These are phyloP conservation scores for Eristalis arbustorum DNA, from an alignment of 2,888 invertebrate species.

Conservation along the genomic window DNA sequence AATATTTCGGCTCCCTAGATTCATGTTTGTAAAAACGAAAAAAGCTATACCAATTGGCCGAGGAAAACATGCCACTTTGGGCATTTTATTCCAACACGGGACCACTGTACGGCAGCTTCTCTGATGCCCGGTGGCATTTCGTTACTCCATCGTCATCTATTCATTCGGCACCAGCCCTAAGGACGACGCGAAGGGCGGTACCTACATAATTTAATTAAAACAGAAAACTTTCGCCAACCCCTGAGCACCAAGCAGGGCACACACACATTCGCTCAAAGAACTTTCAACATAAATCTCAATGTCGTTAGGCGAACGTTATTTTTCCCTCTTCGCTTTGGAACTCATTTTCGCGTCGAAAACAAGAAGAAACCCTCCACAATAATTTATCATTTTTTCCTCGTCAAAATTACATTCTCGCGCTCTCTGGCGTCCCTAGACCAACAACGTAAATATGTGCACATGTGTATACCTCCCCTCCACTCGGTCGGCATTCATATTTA, in stretches of 20 bases:
- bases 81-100: no score
- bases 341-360: background rate
- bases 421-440: background rate
- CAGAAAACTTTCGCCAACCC: conserved; percentile 1
- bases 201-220: conserved; percentile 3
- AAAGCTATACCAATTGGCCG: no score
- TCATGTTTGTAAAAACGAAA: no score
- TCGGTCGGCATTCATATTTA: background rate
- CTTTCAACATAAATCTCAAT: conserved; percentile 48
- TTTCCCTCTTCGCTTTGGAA: background rate
- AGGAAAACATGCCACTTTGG: no score
- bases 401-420: conserved; percentile 19
- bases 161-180: background rate
- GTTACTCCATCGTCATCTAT: background rate
- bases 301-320: conserved; percentile 26
- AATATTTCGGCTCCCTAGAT: no score
- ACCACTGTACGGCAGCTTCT: no score
- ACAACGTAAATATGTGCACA: background rate
- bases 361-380: background rate
- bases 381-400: conserved; percentile 27
- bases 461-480: background rate
- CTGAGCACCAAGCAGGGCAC: background rate
- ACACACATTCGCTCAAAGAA: conserved; percentile 15
- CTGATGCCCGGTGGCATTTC: background rate
- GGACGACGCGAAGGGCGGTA: background rate